Evolutionary conservation across 2,113 vertebrate genomes (phyloP).

Genomic region (Struthidea cinerea): DNA sequence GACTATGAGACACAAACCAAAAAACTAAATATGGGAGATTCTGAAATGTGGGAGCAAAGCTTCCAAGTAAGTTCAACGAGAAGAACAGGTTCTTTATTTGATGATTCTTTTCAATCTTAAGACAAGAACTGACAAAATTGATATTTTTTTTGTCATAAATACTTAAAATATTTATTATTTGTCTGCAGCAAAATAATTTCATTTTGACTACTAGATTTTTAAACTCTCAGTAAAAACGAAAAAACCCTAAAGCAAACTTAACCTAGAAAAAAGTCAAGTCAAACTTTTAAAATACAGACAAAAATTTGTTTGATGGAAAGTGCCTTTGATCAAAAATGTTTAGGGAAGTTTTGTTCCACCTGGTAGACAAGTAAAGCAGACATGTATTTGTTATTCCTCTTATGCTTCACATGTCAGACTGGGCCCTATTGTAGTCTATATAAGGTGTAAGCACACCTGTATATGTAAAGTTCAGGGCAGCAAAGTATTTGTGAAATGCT

Average conservation of each 20-base stretch:
- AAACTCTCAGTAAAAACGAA: neutral
- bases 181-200: neutral
- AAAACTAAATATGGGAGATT: neutral
- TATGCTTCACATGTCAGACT: neutral
- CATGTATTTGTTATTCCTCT: slow-evolving; percentile 9
- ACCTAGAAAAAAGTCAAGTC: neutral
- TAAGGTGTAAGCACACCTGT: neutral
- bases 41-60: neutral
- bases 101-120: neutral
- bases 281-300: slow-evolving; percentile 23
- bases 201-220: neutral
- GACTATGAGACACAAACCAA: neutral
- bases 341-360: slow-evolving; percentile 41
- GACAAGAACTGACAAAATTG: neutral
- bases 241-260: neutral
- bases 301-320: slow-evolving; percentile 43
- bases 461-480: neutral
- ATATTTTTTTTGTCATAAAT: neutral
- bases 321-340: slow-evolving; percentile 56
- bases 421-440: neutral
- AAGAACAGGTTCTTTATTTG: neutral
- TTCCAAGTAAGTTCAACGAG: neutral
- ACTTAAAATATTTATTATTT: neutral
- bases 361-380: slow-evolving; percentile 22
- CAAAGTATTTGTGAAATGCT: neutral